Evolutionary conservation across 2,113 vertebrate genomes (phyloP).

Genomic region (Isichthys henryi): DNA sequence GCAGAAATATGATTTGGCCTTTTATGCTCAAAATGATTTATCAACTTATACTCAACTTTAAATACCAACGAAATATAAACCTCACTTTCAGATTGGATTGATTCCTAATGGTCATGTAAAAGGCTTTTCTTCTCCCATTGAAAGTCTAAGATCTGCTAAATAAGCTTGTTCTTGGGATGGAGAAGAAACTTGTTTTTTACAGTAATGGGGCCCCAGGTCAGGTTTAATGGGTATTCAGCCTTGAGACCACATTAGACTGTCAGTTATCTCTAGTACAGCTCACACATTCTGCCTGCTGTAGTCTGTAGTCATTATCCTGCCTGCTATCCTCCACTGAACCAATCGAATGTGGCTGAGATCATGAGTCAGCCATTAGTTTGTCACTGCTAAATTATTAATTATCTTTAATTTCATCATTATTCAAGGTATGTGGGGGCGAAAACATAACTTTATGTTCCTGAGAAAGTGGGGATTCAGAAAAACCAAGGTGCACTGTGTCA

Average conservation of each 20-base stretch:
- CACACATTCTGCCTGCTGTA: not conserved
- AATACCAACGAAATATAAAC: not conserved
- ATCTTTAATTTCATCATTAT: not conserved
- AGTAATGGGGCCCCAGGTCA: not conserved
- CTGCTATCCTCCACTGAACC: not conserved
- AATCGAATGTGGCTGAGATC: not conserved
- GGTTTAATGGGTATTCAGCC: not conserved
- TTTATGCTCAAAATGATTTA: not conserved
- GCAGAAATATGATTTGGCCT: not conserved
- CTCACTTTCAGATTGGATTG: not conserved
- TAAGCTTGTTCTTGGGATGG: not conserved
- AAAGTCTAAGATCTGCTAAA: not conserved
- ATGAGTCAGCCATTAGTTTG: not conserved
- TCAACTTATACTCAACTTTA: not conserved
- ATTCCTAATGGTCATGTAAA: not conserved
- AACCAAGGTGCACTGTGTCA: not conserved
- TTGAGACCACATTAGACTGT: not conserved
- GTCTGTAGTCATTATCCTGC: not conserved
- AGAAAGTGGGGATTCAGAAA: not conserved
- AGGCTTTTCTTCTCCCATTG: not conserved
- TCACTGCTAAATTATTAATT: not conserved
- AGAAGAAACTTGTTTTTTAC: not conserved
- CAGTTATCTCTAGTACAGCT: not conserved
- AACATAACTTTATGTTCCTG: not conserved
- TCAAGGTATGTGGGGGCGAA: not conserved